Evolutionary conservation across 2,113 vertebrate species (phyloP), one percentile per base, ranked within the genome.

Genomic region (Puntigrus tetrazona): DNA sequence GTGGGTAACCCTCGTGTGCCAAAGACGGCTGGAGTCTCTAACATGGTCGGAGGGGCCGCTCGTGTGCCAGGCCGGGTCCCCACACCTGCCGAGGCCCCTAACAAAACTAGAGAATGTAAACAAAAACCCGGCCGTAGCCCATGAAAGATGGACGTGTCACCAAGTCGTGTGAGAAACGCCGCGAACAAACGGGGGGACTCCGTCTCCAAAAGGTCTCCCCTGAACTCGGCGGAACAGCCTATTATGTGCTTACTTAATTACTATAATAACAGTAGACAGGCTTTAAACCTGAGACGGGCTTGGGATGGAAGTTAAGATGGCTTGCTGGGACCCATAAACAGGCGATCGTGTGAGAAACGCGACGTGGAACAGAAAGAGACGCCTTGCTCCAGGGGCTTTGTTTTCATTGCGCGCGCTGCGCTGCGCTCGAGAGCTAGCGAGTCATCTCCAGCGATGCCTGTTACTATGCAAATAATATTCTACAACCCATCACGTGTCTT

Each of bases 171-270:
- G 97, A 98, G 96, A 97, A 97, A 97, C 95, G 94, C 95, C 92
- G 95, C 92, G 96, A 97, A 97, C 96, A 97, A 97, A 96, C 95
- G 95, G 93, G 95, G 93, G 94, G 94, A 96, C 95, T 96, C 95
- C 89, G 93, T 95, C 95, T 96, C 95, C 95, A 96, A 96, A 95
- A 94, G 96, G 94, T 96, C 96, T 96, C 96, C 96, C 96, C 96
- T 96, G 95, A 97, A 96, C 96, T 96, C 94, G 96, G 97, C 97
- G 97, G 97, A 98, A 98, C 97, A 98, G 97, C 97, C 97, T 97
- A 97, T 98, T 98, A 97, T 97, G 96, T 96, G 96, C 97, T 98
- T 97, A 97, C 97, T 97, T 97, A 97, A 97, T 98, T 97, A 96
- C 96, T 97, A 94, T 97, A 97, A 97, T 96, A 96, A 96, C 95